Conservation (phyloP, 2,797 vertebrate genomes). For the Chrysocyon brachyurus region DNA sequence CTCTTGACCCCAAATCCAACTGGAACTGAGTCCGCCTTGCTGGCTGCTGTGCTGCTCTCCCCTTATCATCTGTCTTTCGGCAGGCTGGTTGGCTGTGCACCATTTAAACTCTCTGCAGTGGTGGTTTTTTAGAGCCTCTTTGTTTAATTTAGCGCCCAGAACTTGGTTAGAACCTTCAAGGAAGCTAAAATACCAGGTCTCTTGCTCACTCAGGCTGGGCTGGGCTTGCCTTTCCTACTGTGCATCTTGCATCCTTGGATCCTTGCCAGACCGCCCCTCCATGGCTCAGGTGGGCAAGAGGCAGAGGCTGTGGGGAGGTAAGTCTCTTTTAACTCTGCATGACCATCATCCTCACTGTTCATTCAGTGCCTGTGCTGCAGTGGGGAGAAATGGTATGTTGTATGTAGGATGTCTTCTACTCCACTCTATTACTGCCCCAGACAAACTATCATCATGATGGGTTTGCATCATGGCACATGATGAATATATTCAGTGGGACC, state of each 20-base stretch:
- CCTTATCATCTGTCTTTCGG: constrained; percentile 59
- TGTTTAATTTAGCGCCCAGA: constrained; percentile 63
- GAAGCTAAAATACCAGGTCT: not conserved
- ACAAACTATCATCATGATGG: not conserved
- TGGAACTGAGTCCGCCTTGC: constrained; percentile 65
- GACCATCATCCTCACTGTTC: rapidly evolving
- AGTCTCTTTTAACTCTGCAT: constrained; percentile 27
- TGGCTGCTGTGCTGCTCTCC: constrained; percentile 63
- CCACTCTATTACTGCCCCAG: not conserved
- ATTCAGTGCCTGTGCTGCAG: rapidly evolving
- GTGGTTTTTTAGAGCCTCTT: constrained; percentile 56
- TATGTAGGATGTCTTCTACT: too few relatives aligned
- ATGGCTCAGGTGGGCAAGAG: constrained; percentile 47
- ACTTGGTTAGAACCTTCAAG: constrained; percentile 54
- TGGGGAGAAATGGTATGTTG: not conserved
- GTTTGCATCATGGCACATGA: not conserved
- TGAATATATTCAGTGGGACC: not conserved
- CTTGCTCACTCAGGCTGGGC: not conserved
- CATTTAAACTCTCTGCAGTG: constrained; percentile 15
- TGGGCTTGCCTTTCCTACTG: not conserved
- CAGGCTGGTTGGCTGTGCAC: constrained; percentile 35
- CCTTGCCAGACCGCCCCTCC: not conserved
- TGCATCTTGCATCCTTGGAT: not conserved
- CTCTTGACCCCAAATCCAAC: constrained; percentile 78
- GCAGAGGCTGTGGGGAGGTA: constrained; percentile 47